phyloP scores from a whole-genome alignment of 1,140 invertebrate genomes.

The Carcinoscorpius rotundicauda region DNA sequence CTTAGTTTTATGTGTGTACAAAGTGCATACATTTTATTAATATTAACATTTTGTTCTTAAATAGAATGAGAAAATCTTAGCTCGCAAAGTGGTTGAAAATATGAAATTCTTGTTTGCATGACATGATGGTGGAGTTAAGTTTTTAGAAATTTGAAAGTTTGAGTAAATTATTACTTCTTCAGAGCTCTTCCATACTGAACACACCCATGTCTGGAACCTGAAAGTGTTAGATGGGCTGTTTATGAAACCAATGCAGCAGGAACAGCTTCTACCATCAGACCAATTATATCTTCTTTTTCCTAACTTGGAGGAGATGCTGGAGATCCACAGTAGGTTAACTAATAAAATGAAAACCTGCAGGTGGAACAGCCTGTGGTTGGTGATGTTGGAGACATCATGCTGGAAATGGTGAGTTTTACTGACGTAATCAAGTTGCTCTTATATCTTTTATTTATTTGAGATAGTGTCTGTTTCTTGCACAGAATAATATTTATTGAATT shows the following conservation, averaged over 20 bases:
- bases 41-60: no score
- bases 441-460: no score
- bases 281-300: constrained; percentile 81
- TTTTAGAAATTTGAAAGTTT: no score
- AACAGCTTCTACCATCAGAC: constrained; percentile 52
- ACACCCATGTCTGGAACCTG: constrained; percentile 85
- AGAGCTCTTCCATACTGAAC: constrained; percentile 93
- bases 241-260: constrained; percentile 59
- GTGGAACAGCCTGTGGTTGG: constrained; percentile 55
- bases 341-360: constrained; percentile 53
- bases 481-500: no score
- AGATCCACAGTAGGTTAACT: constrained; percentile 61
- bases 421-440: no score
- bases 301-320: constrained; percentile 67
- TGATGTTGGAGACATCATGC: constrained; percentile 63
- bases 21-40: no score
- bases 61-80: no score
- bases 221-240: constrained; percentile 86
- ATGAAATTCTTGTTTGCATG: no score
- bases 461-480: no score
- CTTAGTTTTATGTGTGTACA: no score
- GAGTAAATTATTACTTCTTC: background rate
- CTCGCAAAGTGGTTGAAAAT: no score
- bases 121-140: no score
- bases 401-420: constrained; percentile 48